These are phyloP conservation scores for Deroptyus accipitrinus DNA, from an alignment of 2,113 vertebrate species.

Conservation along the genomic window DNA sequence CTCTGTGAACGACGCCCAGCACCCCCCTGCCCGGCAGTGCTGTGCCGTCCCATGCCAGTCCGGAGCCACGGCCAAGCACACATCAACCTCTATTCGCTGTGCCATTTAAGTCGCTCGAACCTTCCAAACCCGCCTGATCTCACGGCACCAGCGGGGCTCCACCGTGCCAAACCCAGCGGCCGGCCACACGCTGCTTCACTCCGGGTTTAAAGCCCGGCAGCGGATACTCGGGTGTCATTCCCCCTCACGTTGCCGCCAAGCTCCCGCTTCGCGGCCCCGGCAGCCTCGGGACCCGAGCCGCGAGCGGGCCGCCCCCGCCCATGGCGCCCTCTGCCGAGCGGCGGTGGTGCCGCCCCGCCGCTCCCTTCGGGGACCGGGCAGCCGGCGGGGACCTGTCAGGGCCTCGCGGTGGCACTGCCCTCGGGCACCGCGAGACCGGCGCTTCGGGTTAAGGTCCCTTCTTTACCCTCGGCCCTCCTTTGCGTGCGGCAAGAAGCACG, in stretches of 20 bases:
- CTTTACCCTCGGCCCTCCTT: not conserved
- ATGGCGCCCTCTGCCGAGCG: not conserved
- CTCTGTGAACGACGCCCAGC: no score
- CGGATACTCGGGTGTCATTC: fast-evolving
- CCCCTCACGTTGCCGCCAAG: not conserved
- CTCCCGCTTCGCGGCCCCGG: fast-evolving
- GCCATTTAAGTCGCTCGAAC: not conserved
- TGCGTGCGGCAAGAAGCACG: fast-evolving
- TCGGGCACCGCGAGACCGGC: fast-evolving
- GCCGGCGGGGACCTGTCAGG: fast-evolving
- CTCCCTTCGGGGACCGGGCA: fast-evolving
- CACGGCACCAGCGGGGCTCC: not conserved
- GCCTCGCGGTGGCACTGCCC: fast-evolving
- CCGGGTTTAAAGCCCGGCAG: fast-evolving
- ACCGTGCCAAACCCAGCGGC: fast-evolving
- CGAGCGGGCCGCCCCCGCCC: not conserved
- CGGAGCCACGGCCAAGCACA: not conserved
- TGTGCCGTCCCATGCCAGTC: fast-evolving
- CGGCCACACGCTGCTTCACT: not conserved
- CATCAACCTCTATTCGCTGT: not conserved
- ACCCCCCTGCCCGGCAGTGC: fast-evolving
- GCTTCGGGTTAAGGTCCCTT: not conserved
- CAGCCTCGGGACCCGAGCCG: fast-evolving
- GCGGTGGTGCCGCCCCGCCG: not conserved
- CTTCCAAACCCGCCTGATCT: no score